A percentile compares a stretch with the other conserved stretches of the same genome.
These are phyloP conservation scores for Leguminivora glycinivorella DNA, from an alignment of 1,140 invertebrate species.

Conservation along the genomic window DNA sequence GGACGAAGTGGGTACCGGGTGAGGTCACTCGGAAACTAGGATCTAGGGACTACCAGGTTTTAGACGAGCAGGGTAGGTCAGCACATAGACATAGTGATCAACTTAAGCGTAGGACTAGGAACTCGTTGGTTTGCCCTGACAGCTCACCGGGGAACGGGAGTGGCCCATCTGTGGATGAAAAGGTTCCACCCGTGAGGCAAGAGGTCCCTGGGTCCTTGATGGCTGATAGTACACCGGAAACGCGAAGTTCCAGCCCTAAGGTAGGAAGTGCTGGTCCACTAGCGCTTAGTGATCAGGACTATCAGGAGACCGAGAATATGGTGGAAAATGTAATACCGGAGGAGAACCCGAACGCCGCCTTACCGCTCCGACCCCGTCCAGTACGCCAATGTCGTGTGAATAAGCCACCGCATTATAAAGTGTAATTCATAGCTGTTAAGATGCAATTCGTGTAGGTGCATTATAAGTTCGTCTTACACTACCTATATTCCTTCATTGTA, in stretches of 20 bases:
- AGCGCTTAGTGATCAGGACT: too few relatives aligned
- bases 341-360: not conserved
- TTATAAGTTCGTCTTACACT: too few relatives aligned
- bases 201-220: not conserved
- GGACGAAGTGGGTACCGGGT: not conserved
- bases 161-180: not conserved
- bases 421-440: too few relatives aligned
- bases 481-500: too few relatives aligned
- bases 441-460: too few relatives aligned
- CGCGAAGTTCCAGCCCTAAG: not conserved
- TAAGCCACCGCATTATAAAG: not conserved
- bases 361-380: not conserved
- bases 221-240: not conserved
- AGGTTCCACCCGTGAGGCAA: not conserved
- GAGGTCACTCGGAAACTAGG: not conserved
- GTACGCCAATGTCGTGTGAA: not conserved
- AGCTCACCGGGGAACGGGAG: not conserved
- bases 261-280: not conserved
- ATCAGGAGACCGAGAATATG: not conserved
- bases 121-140: not conserved
- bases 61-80: not conserved
- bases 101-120: not conserved
- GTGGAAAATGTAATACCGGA: not conserved
- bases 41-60: not conserved
- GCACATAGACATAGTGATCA: slow-evolving; percentile 1